These are phyloP conservation scores for Dasysyrphus albostriatus DNA, from an alignment of 2,888 invertebrate species.

Conservation along the genomic window DNA sequence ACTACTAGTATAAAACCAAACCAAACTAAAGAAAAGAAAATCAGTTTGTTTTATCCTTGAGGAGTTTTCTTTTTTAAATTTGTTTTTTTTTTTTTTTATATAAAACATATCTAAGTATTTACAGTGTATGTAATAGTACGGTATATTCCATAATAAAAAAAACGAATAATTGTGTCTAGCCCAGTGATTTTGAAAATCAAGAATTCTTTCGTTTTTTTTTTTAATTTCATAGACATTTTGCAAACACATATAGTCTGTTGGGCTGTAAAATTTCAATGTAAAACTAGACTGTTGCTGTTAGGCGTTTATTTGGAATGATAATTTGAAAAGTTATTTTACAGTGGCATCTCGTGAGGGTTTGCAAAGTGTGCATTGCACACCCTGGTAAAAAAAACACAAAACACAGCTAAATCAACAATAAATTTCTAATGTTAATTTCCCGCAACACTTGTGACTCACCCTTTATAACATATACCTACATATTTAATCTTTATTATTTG, in stretches of 20 bases:
- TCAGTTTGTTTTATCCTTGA: constrained; percentile 27
- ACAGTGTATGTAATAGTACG: not conserved
- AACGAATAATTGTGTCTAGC: constrained; percentile 68
- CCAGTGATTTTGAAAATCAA: constrained; percentile 48
- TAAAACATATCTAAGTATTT: not conserved
- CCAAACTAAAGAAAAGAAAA: constrained; percentile 17
- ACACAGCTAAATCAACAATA: too few relatives aligned
- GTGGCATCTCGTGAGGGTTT: too few relatives aligned
- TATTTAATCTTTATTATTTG: too few relatives aligned
- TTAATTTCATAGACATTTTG: constrained; percentile 67
- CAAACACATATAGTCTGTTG: constrained; percentile 52
- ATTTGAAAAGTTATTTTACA: too few relatives aligned
- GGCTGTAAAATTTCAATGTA: too few relatives aligned
- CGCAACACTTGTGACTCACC: too few relatives aligned
- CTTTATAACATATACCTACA: too few relatives aligned
- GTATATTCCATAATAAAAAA: constrained; percentile 61
- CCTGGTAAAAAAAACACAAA: too few relatives aligned
- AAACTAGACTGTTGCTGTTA: too few relatives aligned
- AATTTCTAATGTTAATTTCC: too few relatives aligned
- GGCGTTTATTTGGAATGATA: too few relatives aligned
- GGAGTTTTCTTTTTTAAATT: not conserved
- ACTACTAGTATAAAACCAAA: not conserved
- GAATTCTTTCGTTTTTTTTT: constrained; percentile 40
- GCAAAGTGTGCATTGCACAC: too few relatives aligned
- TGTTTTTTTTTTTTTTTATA: not conserved